Conservation (phyloP, 2,888 invertebrate genomes). For the Noctua comes region DNA sequence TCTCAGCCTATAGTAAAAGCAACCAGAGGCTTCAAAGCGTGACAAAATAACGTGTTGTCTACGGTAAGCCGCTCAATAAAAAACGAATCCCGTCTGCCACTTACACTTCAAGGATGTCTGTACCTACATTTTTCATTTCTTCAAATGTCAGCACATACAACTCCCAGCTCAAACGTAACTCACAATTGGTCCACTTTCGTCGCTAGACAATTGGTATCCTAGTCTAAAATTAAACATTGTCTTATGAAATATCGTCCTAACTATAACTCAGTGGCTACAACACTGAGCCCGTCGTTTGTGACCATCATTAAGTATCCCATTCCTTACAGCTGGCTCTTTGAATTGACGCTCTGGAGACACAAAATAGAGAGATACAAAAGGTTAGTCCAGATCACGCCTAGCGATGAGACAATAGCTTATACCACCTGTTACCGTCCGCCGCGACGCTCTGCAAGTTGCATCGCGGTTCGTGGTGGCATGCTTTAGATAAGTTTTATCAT, state of each 20-base stretch:
- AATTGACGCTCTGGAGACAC: conserved; percentile 42
- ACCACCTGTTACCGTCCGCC: neutral
- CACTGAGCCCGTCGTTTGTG: conserved; percentile 47
- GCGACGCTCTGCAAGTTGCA: neutral
- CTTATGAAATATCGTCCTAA: conserved; percentile 43
- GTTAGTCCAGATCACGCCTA: neutral
- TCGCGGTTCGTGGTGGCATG: neutral
- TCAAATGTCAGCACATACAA: conserved; percentile 4
- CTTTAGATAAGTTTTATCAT: neutral
- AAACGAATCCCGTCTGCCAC: neutral
- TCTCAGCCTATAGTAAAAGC: neutral
- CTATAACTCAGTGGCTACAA: conserved; percentile 43
- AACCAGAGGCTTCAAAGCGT: neutral
- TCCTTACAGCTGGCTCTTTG: conserved; percentile 62
- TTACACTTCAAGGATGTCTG: neutral
- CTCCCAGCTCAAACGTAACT: conserved; percentile 13
- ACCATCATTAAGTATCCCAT: conserved; percentile 60
- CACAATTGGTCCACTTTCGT: conserved; percentile 1
- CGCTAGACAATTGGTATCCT: conserved; percentile 13
- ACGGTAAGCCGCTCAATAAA: neutral
- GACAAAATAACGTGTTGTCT: neutral
- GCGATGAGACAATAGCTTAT: neutral
- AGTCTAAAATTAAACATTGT: conserved; percentile 47
- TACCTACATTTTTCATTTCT: conserved; percentile 6
- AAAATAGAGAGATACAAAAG: neutral